phyloP scores from a whole-genome alignment of 2,888 invertebrate genomes.

The Dasypolia templi region DNA sequence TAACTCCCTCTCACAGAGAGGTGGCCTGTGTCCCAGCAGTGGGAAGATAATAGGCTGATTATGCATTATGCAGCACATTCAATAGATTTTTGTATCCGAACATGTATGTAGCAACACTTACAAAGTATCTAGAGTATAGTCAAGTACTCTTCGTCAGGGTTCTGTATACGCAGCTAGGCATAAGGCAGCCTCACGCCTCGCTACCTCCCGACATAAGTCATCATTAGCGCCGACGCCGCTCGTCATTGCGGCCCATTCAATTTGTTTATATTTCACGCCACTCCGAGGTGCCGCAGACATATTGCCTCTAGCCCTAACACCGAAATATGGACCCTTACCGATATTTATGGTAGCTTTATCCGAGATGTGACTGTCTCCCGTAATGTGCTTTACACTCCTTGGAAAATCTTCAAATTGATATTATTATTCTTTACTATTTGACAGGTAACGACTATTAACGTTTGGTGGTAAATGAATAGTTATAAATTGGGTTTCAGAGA shows the following conservation, averaged over 20 bases:
- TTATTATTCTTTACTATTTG: conserved; percentile 68
- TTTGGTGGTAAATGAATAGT: conserved; percentile 10
- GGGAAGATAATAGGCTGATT: too few species aligned
- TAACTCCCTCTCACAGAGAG: too few species aligned
- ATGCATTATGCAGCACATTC: too few species aligned
- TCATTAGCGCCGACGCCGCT: conserved; percentile 86
- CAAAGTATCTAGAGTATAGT: background rate
- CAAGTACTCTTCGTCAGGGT: background rate
- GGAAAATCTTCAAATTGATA: conserved; percentile 73
- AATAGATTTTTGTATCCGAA: too few species aligned
- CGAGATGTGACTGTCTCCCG: conserved; percentile 74
- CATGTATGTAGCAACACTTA: background rate
- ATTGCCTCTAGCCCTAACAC: conserved; percentile 80
- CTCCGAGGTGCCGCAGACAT: conserved; percentile 86
- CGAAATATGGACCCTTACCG: conserved; percentile 87
- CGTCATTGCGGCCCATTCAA: conserved; percentile 87
- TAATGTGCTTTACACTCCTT: conserved; percentile 81
- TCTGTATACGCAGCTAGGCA: conserved; percentile 13
- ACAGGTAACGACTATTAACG: conserved; percentile 42
- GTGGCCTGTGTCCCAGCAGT: too few species aligned
- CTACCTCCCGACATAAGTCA: conserved; percentile 81
- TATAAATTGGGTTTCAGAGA: conserved; percentile 3
- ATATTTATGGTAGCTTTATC: conserved; percentile 87
- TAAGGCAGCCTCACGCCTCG: conserved; percentile 41
- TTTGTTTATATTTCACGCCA: conserved; percentile 90